A percentile compares a stretch with the other conserved stretches of the same genome.
phyloP scores from a whole-genome alignment of 2,888 invertebrate genomes.

The Leptopilina myrica region DNA sequence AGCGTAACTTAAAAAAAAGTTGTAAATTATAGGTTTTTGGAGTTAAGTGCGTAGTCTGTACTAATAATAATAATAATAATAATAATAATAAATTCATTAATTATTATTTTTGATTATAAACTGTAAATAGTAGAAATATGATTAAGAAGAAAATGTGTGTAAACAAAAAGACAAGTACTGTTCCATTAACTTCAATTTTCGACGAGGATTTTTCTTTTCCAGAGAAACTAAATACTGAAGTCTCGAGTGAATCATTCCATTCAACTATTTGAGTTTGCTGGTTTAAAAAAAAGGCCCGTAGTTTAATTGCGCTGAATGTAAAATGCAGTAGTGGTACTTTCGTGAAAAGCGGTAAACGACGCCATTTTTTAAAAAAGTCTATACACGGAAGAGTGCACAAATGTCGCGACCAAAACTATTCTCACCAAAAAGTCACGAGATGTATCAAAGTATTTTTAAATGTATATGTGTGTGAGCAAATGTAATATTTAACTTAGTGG shows the following conservation, averaged over 20 bases:
- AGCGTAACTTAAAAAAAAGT: too few species aligned
- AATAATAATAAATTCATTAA: too few species aligned
- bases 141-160: too few species aligned
- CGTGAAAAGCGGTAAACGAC: constrained; percentile 9
- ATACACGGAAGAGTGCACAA: constrained; percentile 20
- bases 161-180: too few species aligned
- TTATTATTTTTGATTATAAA: too few species aligned
- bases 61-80: too few species aligned
- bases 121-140: too few species aligned
- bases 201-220: constrained; percentile 45
- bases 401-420: constrained; percentile 29
- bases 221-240: not conserved
- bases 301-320: constrained; percentile 19
- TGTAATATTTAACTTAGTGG: constrained; percentile 31
- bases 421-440: constrained; percentile 20
- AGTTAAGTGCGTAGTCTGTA: too few species aligned
- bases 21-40: too few species aligned
- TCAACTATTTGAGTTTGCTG: not conserved
- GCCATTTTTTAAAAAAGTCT: constrained; percentile 5
- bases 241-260: not conserved
- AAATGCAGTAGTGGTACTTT: constrained; percentile 10
- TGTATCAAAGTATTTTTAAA: too few species aligned
- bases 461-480: not conserved
- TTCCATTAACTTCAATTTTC: constrained; percentile 52
- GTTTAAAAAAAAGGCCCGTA: not conserved